Evolutionary conservation across 2,113 vertebrate species (phyloP), one percentile per base, ranked within the genome.

Genomic region (Marmota monax): DNA sequence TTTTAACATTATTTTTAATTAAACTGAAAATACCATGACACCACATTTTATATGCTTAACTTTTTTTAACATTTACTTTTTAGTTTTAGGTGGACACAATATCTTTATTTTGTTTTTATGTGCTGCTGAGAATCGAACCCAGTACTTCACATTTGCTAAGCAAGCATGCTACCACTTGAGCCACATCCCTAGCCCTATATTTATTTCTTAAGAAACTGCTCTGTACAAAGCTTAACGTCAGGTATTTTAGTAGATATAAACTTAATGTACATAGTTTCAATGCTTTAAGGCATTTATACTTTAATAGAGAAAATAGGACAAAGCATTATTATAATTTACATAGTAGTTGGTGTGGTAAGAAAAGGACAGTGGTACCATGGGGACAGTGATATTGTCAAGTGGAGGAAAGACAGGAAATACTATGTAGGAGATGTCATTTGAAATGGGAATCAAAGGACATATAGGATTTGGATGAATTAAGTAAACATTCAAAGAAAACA

Each of bases 261-360:
- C 4, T 74, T 84, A 76, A 34, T 86, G 63, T 18, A 39, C 42
- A 25, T 42, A 20, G 20, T 88, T 58, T 74, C 53, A 84, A 29
- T 94, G 42, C 20, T 76, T 58, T 90, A 94, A 88, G 27, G 22
- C 61, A 53, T 45, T 77, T 83, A 67, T 37, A 76, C 11, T 92
- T 93, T 85, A 65, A 27, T 72, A 61, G 88, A 90, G 78, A 83
- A 88, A 79, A 69, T 32, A 85, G 34, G 70, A 83, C 12, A 56
- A 95, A 90, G 53, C 18, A 51, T 42, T 67, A 37, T 80, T 87
- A 32, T 63, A 72, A 67, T 91, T 58, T 78, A 51, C 56, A 56
- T 72, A 77, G 27, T 51, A 6, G 29, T 12, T 77, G 77, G 25
- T 58, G 6, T 48, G 13, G 45, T 48, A 74, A 87, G 48, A 76